phyloP scores from a whole-genome alignment of 2,113 vertebrate genomes.

The Pelecanus crispus region DNA sequence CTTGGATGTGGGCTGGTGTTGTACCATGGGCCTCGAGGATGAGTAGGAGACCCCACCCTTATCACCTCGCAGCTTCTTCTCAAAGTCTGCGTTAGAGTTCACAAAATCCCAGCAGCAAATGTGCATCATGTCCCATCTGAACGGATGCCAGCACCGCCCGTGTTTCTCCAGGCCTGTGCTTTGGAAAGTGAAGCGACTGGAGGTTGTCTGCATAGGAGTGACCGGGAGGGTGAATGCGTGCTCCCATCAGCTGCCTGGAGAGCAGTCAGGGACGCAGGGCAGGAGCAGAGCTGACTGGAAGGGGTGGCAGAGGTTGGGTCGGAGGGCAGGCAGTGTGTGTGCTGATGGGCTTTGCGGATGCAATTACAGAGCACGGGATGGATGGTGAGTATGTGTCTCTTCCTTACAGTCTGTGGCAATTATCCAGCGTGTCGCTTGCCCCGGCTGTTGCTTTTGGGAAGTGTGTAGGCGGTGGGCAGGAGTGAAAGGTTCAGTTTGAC shows the following conservation, averaged over 20 bases:
- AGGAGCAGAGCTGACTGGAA: neutral
- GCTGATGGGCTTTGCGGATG: neutral
- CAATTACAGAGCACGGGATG: rapidly evolving
- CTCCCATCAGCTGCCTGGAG: neutral
- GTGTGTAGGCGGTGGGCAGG: neutral
- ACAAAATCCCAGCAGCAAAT: neutral
- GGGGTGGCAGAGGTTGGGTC: neutral
- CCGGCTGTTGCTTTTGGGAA: neutral
- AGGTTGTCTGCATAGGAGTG: neutral
- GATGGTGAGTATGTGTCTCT: neutral
- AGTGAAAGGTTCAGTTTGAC: neutral
- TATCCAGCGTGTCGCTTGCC: neutral
- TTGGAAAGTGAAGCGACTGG: neutral
- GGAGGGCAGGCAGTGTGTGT: neutral
- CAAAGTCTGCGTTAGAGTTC: neutral
- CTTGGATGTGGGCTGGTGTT: neutral
- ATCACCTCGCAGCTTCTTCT: neutral
- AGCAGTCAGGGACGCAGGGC: rapidly evolving
- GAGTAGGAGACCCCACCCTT: neutral
- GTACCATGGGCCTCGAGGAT: neutral
- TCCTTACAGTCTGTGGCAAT: neutral
- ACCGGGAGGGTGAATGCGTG: rapidly evolving
- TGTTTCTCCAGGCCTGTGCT: neutral
- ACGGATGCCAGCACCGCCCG: rapidly evolving
- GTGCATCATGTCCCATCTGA: neutral